A percentile compares a stretch with the other conserved stretches of the same genome.
Conservation (phyloP, 2,888 invertebrate species). For the Sesia apiformis region DNA sequence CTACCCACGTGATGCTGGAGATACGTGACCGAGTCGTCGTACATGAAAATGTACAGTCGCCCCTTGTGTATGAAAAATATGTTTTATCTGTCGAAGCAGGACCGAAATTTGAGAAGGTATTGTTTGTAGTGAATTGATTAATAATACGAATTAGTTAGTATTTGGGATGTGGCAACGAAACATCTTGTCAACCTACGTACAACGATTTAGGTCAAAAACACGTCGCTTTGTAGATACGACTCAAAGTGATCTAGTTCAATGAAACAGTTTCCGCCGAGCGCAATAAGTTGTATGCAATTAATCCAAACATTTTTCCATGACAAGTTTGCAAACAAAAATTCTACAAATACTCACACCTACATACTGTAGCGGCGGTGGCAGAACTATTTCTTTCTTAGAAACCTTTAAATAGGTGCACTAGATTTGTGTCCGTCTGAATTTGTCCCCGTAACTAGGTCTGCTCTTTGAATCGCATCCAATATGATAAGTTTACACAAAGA, state of each 20-base stretch:
- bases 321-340: constrained; percentile 22
- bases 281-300: not conserved
- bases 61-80: too few species aligned
- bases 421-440: constrained; percentile 24
- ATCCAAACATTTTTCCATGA: constrained; percentile 11
- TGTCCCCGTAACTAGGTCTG: constrained; percentile 24
- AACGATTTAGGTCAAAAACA: not conserved
- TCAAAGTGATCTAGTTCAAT: not conserved
- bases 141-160: too few species aligned
- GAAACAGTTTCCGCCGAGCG: not conserved
- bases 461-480: constrained; percentile 35
- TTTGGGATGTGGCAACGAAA: too few species aligned
- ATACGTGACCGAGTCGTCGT: too few species aligned
- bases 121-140: too few species aligned
- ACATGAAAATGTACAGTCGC: too few species aligned
- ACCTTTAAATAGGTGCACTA: constrained; percentile 40
- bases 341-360: not conserved
- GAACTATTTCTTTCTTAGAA: constrained; percentile 28
- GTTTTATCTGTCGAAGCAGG: too few species aligned
- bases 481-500: constrained; percentile 22
- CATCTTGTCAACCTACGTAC: too few species aligned
- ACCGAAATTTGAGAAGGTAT: too few species aligned
- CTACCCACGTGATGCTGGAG: too few species aligned
- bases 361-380: not conserved
- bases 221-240: not conserved